Conservation (phyloP, 1,140 invertebrate genomes). For the Leptopilina clavipes region DNA sequence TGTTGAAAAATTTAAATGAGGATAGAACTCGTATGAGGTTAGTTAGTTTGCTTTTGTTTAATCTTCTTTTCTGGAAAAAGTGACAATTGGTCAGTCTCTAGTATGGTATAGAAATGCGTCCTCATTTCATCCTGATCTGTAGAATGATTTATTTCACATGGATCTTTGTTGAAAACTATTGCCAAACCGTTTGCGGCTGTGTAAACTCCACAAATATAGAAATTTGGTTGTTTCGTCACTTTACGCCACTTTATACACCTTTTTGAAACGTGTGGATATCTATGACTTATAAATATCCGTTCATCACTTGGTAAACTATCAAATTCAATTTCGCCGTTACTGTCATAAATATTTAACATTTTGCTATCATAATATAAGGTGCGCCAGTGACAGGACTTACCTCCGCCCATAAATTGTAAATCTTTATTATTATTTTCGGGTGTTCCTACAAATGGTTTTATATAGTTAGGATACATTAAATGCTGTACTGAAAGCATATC, state of each 20-base stretch:
- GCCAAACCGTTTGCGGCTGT: slow-evolving; percentile 42
- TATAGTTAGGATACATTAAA: slow-evolving; percentile 34
- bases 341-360: slow-evolving; percentile 43
- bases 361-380: slow-evolving; percentile 40
- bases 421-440: not conserved
- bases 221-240: slow-evolving; percentile 41
- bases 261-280: slow-evolving; percentile 14
- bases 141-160: not conserved
- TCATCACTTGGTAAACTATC: slow-evolving; percentile 32
- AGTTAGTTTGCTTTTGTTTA: no score
- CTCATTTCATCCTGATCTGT: not conserved
- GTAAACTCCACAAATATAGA: slow-evolving; percentile 41
- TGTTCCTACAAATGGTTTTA: slow-evolving; percentile 15
- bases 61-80: no score
- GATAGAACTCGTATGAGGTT: no score
- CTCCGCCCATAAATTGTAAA: slow-evolving; percentile 45
- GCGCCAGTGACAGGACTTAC: slow-evolving; percentile 39
- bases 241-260: not conserved
- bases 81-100: no score
- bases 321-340: slow-evolving; percentile 28
- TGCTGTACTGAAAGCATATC: slow-evolving; percentile 39
- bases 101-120: not conserved
- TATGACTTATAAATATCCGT: slow-evolving; percentile 11
- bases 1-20: no score
- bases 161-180: slow-evolving; percentile 37